A percentile compares a stretch with the other conserved stretches of the same genome.
These are phyloP conservation scores for Anser brachyrhynchus DNA, from an alignment of 2,113 vertebrate species.

Conservation along the genomic window DNA sequence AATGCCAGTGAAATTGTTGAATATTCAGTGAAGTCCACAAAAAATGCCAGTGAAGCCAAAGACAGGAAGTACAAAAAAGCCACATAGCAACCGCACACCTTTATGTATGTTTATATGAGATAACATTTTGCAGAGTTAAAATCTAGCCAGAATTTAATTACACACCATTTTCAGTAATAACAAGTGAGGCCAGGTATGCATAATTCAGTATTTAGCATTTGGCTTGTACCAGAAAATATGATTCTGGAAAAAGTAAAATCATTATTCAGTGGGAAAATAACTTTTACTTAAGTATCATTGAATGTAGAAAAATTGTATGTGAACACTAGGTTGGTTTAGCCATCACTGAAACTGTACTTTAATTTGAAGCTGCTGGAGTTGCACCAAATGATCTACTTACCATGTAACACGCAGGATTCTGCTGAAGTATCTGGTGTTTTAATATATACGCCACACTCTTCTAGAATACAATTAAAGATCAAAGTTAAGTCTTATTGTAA, in stretches of 20 bases:
- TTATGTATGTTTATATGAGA: background rate
- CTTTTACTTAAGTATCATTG: background rate
- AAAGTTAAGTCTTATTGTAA: conserved; percentile 16
- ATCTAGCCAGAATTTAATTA: background rate
- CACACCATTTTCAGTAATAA: background rate
- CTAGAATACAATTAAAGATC: conserved; percentile 74
- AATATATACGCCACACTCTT: conserved; percentile 90
- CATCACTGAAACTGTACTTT: background rate
- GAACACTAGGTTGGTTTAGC: background rate
- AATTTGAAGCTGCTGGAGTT: background rate
- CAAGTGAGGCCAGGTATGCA: background rate
- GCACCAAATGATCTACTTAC: conserved; percentile 54
- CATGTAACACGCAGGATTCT: conserved; percentile 59
- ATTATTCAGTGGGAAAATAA: background rate
- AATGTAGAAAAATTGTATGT: background rate
- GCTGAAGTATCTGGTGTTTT: conserved; percentile 80
- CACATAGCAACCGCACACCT: background rate
- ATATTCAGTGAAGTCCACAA: background rate
- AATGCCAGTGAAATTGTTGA: background rate
- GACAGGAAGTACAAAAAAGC: background rate
- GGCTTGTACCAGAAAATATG: background rate
- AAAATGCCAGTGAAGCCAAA: background rate
- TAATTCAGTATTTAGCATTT: background rate
- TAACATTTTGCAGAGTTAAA: background rate
- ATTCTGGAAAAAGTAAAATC: background rate